These are phyloP conservation scores for Mallateleia sp. DNA, from an alignment of 2,888 invertebrate species.

Conservation along the genomic window DNA sequence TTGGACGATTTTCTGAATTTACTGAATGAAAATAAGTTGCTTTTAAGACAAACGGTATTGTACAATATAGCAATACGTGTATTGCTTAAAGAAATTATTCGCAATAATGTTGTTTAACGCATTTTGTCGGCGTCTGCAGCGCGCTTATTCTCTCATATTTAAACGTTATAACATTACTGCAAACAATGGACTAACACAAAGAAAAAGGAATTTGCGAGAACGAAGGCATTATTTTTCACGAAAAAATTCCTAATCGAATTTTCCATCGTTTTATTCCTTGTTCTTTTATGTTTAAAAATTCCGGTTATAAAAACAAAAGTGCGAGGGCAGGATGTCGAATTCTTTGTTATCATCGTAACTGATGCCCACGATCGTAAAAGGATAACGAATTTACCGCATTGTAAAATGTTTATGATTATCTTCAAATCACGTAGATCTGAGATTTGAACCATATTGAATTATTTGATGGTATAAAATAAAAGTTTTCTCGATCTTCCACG, in stretches of 20 bases:
- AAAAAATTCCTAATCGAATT: slow-evolving; percentile 12
- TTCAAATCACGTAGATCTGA: too few relatives aligned
- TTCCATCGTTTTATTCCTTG: not conserved
- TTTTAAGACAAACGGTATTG: too few relatives aligned
- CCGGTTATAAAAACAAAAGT: not conserved
- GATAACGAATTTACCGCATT: not conserved
- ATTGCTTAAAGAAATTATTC: slow-evolving; percentile 1
- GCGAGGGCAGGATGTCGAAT: not conserved
- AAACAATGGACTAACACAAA: slow-evolving; percentile 8
- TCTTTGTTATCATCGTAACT: not conserved
- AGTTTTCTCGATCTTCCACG: too few relatives aligned
- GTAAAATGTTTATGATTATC: not conserved
- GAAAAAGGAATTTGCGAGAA: slow-evolving; percentile 5
- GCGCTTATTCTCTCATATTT: slow-evolving; percentile 4
- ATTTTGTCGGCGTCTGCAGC: not conserved
- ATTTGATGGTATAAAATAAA: too few relatives aligned
- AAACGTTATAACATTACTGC: slow-evolving; percentile 3
- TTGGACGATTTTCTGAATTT: too few relatives aligned
- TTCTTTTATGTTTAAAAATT: slow-evolving; percentile 3
- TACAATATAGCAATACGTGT: too few relatives aligned
- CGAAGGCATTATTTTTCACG: not conserved
- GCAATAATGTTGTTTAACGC: not conserved
- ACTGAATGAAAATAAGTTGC: too few relatives aligned
- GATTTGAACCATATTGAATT: too few relatives aligned
- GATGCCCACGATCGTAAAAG: not conserved